A percentile compares a stretch with the other conserved stretches of the same genome.
Evolutionary conservation across 2,797 vertebrate genomes (phyloP).

Genomic region (Molothrus ater): DNA sequence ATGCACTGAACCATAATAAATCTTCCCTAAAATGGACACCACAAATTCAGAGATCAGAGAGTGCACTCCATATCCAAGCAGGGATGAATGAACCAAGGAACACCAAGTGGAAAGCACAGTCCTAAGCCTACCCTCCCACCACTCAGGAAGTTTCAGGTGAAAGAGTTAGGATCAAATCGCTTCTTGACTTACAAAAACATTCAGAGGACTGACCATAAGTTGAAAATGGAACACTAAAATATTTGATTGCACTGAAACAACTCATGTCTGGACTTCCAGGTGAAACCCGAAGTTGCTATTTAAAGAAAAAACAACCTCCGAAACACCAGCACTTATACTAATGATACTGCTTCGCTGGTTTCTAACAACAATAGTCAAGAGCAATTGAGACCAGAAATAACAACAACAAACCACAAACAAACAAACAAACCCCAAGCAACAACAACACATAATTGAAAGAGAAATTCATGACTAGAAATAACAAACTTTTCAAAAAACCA

Average conservation of each 20-base stretch:
- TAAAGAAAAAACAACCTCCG: background rate
- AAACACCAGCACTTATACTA: background rate
- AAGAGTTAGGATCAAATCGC: background rate
- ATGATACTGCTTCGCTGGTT: background rate
- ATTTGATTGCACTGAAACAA: background rate
- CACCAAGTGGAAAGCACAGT: background rate
- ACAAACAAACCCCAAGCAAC: background rate
- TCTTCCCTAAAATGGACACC: background rate
- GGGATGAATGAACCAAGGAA: background rate
- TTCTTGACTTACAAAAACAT: background rate
- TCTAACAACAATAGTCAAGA: background rate
- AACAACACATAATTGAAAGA: background rate
- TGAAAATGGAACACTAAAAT: background rate
- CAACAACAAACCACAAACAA: background rate
- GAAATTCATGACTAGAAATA: background rate
- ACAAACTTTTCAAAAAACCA: fast-evolving
- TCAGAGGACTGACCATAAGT: background rate
- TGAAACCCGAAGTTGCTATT: background rate
- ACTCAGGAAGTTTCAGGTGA: fast-evolving
- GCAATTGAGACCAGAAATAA: background rate
- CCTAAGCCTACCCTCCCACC: background rate
- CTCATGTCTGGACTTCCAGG: background rate
- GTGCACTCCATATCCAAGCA: background rate
- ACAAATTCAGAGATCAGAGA: background rate
- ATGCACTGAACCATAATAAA: background rate